Evolutionary conservation across 2,888 invertebrate species (phyloP), one percentile per base, ranked within the genome.

Genomic region (Polia nebulosa): DNA sequence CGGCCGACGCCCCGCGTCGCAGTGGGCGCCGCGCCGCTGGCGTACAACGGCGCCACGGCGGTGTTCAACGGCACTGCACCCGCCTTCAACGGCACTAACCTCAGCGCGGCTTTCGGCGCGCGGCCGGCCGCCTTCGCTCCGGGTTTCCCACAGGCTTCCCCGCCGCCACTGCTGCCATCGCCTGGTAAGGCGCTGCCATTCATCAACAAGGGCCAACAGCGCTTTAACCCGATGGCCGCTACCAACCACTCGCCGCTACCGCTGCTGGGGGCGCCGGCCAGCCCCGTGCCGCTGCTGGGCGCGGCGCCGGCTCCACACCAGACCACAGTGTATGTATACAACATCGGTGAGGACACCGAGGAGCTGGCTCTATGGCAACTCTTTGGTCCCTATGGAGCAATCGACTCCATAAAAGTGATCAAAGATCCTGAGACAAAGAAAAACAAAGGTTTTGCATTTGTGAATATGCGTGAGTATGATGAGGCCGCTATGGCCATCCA

Each of bases 381-480:
- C 80, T 96, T 96, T 64, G 96, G 96, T 65, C 96, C 96, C 15
- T 96, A 96, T 78, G 96, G 96, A 81, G 96, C 96, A 76, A 96
- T 96, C 73, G 96, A 96, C 88, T 96, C 96, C 53, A 96, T 96
- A 77, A 96, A 96, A 88, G 96, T 96, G 84, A 96, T 96, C 83
- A 96, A 96, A 86, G 96, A 96, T 86, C 95, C 95, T 2, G 96
- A 96, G 87, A 96, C 96, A 71, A 96, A 96, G 93, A 96, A 96
- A 91, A 96, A 96, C 85, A 95, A 95, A 88, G 96, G 96, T 80
- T 96, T 96, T 83, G 96, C 96, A 62, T 96, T 96, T 85, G 95
- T 96, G 58, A 96, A 96, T 88, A 96, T 96, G 96, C 91, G 96
- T 83, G 96, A 96, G 90, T 96, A 95, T 78, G 96, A 96, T 79